These are phyloP conservation scores for Tupaia chinensis DNA, from an alignment of 2,113 vertebrate species.

Conservation along the genomic window DNA sequence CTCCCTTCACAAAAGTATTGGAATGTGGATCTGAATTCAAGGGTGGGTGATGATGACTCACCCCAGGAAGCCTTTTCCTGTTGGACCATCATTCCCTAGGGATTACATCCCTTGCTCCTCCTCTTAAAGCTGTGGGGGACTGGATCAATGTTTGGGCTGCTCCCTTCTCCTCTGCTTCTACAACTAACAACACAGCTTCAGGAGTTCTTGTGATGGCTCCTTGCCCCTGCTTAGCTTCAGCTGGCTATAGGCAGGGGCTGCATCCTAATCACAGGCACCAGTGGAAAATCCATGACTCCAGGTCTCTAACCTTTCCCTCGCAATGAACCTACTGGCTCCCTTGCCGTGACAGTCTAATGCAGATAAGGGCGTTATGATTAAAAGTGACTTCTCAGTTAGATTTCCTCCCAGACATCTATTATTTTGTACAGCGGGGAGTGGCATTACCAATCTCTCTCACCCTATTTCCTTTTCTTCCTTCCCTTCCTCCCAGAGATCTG, in stretches of 20 bases:
- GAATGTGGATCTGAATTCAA: not conserved
- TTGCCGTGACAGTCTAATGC: not conserved
- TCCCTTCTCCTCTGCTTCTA: not conserved
- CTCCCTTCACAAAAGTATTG: not conserved
- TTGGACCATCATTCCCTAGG: not conserved
- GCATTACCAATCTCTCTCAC: not conserved
- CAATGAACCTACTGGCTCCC: not conserved
- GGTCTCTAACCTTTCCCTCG: not conserved
- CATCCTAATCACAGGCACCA: not conserved
- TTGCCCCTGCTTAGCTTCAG: not conserved
- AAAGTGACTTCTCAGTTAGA: not conserved
- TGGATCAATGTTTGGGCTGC: not conserved
- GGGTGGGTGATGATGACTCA: not conserved
- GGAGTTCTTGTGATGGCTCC: not conserved
- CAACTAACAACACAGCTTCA: not conserved
- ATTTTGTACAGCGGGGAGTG: not conserved
- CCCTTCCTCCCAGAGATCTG: not conserved
- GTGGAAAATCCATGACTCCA: not conserved
- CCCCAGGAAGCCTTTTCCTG: not conserved
- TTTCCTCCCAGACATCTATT: not conserved
- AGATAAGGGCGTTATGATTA: constrained; percentile 3
- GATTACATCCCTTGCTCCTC: accelerated
- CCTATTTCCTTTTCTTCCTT: not conserved
- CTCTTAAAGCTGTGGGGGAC: accelerated
- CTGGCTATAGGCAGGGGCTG: not conserved